Percentiles rank a stretch among this genome's conserved stretches.
These are phyloP conservation scores for Agrochola macilenta DNA, from an alignment of 2,888 invertebrate species.

Conservation along the genomic window DNA sequence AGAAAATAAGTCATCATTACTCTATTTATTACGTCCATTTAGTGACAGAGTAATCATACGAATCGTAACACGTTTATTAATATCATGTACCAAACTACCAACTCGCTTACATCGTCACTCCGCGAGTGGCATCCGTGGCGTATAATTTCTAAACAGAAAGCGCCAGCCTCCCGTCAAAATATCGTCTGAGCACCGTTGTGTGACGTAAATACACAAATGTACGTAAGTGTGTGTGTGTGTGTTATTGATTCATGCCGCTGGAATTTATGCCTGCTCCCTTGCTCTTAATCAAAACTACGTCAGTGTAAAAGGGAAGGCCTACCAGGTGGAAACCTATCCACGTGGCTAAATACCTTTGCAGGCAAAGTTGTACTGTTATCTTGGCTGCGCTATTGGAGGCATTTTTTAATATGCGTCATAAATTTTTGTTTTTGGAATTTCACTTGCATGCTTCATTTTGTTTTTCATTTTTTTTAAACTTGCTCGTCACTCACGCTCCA, in stretches of 20 bases:
- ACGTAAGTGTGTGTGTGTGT: conserved; percentile 83
- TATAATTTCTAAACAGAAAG: conserved; percentile 84
- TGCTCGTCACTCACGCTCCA: background rate
- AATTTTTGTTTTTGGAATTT: background rate
- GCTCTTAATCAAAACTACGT: conserved; percentile 85
- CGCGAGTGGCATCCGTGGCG: conserved; percentile 42
- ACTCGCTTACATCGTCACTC: conserved; percentile 25
- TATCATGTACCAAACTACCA: conserved; percentile 34
- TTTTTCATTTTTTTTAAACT: background rate
- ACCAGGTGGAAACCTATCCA: conserved; percentile 82
- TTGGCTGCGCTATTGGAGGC: conserved; percentile 62
- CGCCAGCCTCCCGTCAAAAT: conserved; percentile 87
- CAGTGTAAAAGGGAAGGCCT: conserved; percentile 82
- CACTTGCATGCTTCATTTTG: background rate
- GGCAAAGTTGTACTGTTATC: conserved; percentile 77
- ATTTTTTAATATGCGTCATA: conserved; percentile 69
- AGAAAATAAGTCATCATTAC: conserved; percentile 22
- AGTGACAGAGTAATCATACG: conserved; percentile 34
- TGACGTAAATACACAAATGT: conserved; percentile 77
- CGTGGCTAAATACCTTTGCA: conserved; percentile 79
- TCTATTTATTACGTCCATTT: conserved; percentile 14
- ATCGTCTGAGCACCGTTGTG: conserved; percentile 83
- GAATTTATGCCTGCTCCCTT: conserved; percentile 88
- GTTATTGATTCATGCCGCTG: conserved; percentile 89
- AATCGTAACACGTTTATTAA: conserved; percentile 34